Percentiles rank a stretch among this genome's conserved stretches.
Conservation (phyloP, 2,888 invertebrate species). For the Drosophila yooni region DNA sequence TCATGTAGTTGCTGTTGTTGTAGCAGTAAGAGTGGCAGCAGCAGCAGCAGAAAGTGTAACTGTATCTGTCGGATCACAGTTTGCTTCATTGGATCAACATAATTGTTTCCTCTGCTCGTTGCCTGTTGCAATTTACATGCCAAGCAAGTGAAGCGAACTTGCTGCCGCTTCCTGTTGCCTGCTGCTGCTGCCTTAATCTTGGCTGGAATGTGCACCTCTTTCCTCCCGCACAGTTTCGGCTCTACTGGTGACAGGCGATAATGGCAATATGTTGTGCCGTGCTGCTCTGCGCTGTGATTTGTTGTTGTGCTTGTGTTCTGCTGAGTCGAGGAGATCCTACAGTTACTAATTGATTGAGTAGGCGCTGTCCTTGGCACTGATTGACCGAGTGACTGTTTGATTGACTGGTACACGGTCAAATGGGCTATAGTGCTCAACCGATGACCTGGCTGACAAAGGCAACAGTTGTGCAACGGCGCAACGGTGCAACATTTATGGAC, state of each 20-base stretch:
- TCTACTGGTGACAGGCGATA: slow-evolving; percentile 35
- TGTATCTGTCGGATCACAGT: slow-evolving; percentile 57
- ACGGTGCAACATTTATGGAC: slow-evolving; percentile 7
- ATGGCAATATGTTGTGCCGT: slow-evolving; percentile 36
- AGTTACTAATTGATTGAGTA: slow-evolving; percentile 66
- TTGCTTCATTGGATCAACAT: slow-evolving; percentile 75
- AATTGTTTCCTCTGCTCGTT: slow-evolving; percentile 71
- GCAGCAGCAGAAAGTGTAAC: slow-evolving; percentile 21
- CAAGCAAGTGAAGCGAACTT: slow-evolving; percentile 39
- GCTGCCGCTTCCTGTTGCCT: slow-evolving; percentile 9
- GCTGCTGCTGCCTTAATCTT: slow-evolving; percentile 23
- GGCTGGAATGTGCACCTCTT: slow-evolving; percentile 10
- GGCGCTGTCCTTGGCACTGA: slow-evolving; percentile 51
- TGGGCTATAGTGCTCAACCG: slow-evolving; percentile 10
- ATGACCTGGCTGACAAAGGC: slow-evolving; percentile 6
- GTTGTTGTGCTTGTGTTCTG: background rate
- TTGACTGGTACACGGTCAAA: slow-evolving; percentile 30
- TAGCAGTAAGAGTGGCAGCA: background rate
- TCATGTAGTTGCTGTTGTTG: background rate
- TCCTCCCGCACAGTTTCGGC: too few species aligned
- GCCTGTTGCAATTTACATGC: slow-evolving; percentile 61
- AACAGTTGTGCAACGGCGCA: slow-evolving; percentile 1
- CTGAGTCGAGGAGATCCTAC: background rate
- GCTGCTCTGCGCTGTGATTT: slow-evolving; percentile 5
- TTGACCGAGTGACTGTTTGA: slow-evolving; percentile 55